Evolutionary conservation across 2,113 vertebrate species (phyloP).

Genomic region (Oxyura jamaicensis): DNA sequence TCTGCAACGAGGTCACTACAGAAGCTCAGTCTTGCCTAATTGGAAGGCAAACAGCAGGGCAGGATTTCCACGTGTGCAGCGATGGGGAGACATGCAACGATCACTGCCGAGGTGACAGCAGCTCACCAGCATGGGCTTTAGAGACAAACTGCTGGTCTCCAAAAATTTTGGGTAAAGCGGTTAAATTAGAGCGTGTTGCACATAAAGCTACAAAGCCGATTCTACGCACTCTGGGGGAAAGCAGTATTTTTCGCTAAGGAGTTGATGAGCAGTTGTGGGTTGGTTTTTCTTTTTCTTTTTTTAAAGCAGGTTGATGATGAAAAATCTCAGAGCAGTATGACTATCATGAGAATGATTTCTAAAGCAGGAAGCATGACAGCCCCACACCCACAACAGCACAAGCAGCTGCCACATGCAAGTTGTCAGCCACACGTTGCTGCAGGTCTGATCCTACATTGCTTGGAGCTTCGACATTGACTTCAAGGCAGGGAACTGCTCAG

Average conservation of each 20-base stretch:
- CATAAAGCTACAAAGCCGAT: background rate
- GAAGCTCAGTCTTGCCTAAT: background rate
- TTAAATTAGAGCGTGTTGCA: background rate
- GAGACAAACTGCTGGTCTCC: background rate
- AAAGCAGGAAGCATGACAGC: conserved; percentile 66
- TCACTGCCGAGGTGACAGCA: background rate
- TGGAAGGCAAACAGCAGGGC: background rate
- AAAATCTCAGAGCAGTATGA: conserved; percentile 56
- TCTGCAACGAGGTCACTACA: background rate
- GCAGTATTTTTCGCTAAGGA: conserved; percentile 17
- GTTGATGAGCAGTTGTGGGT: conserved; percentile 8
- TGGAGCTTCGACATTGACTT: background rate
- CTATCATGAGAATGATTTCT: conserved; percentile 65
- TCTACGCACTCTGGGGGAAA: background rate
- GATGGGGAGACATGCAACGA: background rate
- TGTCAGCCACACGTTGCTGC: background rate
- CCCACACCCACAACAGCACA: conserved; percentile 59
- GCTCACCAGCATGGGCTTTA: background rate
- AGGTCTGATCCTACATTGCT: background rate
- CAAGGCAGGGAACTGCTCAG: background rate
- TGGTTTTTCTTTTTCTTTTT: conserved; percentile 53
- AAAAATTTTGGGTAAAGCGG: background rate
- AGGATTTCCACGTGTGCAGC: accelerated
- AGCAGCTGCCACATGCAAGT: conserved; percentile 62
- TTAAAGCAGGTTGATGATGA: conserved; percentile 53